Base-by-base conservation (phyloP, 1,140 invertebrate genomes). In the Apis florea region DNA sequence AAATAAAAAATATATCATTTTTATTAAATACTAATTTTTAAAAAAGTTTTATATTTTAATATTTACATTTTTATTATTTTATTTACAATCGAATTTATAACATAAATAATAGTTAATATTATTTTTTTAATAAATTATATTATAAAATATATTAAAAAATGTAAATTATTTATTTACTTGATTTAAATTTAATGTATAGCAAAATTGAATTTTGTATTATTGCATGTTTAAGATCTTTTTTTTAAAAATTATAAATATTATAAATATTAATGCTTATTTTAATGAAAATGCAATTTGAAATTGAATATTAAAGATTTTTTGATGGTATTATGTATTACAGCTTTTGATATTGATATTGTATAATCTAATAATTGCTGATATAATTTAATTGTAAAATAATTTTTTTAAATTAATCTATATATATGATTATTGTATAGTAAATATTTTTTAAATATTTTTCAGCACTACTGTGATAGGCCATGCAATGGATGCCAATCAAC, bases 391-490 rank as follows among this genome's bases (percentile, higher is more conserved):
- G 26, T 19, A 49, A 53, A 66, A 51, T 1, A 54, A 17, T 19
- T 54, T 15, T 40, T 19, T 26, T 40, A 31, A 75, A 1, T 68
- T 24, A 1, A 26, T 68, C 0, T 9, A 15, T 19, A 63, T 19
- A 54, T 10, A 11, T 19, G 1, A 73, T 19, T 49, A 2, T 13
- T 47, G 1, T 40, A 26, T 72, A 79, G 64, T 72, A 21, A 61
- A 81, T 56, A 10, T 19, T 51, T 74, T 66, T 51, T 81, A 54
- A 84, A 90, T 90, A 89, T 87, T 93, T 92, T 93, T 78, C 90
- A 94, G 93, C 90, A 93, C 92, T 90, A 92, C 93, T 91, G 89
- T 94, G 85, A 87, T 94, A 92, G 90, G 92, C 84, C 89, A 90
- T 88, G 82, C 90, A 76, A 82, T 91, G 77, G 92, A 93, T 66